A percentile compares a stretch with the other conserved stretches of the same genome.
Conservation (phyloP, 1,140 invertebrate genomes). For the Sitodiplosis mosellana region DNA sequence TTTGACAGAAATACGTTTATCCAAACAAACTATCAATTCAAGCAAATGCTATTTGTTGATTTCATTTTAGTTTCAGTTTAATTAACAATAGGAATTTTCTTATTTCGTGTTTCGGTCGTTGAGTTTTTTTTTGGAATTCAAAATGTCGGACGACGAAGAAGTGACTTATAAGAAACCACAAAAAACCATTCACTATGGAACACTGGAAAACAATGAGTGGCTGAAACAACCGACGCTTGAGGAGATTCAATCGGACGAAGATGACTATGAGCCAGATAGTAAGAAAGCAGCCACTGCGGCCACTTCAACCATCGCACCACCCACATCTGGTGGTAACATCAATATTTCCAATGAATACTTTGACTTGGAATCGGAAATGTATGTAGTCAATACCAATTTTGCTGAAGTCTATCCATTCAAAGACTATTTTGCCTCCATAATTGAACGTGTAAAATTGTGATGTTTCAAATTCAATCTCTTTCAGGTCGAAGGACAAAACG, state of each 20-base stretch:
- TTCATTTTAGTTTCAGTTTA: too few relatives aligned
- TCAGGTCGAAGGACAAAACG: conserved; percentile 53
- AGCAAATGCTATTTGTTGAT: too few relatives aligned
- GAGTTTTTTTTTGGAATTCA: conserved; percentile 2
- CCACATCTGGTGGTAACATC: conserved; percentile 34
- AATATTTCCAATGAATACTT: conserved; percentile 73
- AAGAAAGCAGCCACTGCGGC: conserved; percentile 26
- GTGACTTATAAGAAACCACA: conserved; percentile 50
- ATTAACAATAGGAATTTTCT: too few relatives aligned
- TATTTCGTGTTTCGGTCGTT: too few relatives aligned
- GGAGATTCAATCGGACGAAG: conserved; percentile 27
- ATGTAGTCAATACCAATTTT: not conserved
- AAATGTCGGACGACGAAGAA: conserved; percentile 81
- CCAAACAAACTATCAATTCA: too few relatives aligned
- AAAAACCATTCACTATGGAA: conserved; percentile 72
- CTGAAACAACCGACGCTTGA: conserved; percentile 29
- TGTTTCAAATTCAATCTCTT: not conserved
- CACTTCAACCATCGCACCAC: conserved; percentile 23
- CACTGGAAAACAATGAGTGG: conserved; percentile 63
- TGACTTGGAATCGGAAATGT: conserved; percentile 76
- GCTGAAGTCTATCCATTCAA: not conserved
- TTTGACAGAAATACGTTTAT: too few relatives aligned
- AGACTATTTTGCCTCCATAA: not conserved
- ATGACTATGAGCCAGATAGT: conserved; percentile 28
- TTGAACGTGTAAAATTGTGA: not conserved